Percentiles rank a stretch among this genome's conserved stretches.
Conservation (phyloP, 2,888 invertebrate species). For the Dynastes grantii region DNA sequence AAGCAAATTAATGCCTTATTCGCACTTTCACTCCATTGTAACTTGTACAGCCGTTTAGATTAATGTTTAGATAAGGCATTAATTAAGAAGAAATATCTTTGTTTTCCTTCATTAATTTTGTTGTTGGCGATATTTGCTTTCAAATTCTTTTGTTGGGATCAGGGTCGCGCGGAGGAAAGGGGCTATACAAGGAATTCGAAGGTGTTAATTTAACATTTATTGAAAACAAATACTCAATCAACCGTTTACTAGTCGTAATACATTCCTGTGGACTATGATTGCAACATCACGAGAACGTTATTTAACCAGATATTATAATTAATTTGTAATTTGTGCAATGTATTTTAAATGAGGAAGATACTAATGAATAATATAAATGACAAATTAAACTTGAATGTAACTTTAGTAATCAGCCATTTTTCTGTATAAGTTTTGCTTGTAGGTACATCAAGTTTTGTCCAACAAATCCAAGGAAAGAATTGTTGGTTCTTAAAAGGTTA, state of each 20-base stretch:
- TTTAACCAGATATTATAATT: too few species aligned
- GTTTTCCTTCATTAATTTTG: slow-evolving; percentile 28
- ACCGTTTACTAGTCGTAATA: background rate
- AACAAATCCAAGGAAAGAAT: too few species aligned
- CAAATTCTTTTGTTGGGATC: slow-evolving; percentile 18
- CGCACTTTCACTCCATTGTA: slow-evolving; percentile 24
- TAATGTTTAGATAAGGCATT: slow-evolving; percentile 3
- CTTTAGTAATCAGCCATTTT: too few species aligned
- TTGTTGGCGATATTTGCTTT: slow-evolving; percentile 24
- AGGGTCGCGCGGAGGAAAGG: background rate
- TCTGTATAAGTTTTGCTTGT: too few species aligned
- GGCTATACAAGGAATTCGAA: background rate
- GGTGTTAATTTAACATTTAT: background rate
- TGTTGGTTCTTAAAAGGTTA: too few species aligned
- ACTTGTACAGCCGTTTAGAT: slow-evolving; percentile 25
- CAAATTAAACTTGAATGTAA: too few species aligned
- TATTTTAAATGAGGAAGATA: too few species aligned
- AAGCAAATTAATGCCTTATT: slow-evolving; percentile 22
- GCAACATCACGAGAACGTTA: too few species aligned
- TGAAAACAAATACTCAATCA: slow-evolving; percentile 1
- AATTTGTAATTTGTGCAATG: too few species aligned
- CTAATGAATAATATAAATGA: too few species aligned
- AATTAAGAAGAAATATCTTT: slow-evolving; percentile 38
- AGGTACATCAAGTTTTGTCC: too few species aligned
- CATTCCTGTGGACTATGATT: background rate